Evolutionary conservation across 1,140 invertebrate species (phyloP).

Genomic region (Zaprionus nigranus): DNA sequence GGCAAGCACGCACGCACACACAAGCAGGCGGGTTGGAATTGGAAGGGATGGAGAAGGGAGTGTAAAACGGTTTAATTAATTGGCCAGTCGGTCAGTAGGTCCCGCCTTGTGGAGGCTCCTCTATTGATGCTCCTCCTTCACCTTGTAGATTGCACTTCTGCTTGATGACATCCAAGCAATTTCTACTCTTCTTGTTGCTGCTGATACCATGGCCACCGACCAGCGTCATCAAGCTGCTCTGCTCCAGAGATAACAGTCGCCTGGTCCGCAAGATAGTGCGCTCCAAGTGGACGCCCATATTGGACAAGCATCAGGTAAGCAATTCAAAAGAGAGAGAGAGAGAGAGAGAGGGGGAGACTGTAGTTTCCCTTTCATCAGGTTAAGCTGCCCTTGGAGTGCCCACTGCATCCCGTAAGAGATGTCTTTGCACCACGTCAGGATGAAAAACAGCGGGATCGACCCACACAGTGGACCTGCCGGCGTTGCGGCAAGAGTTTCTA

Average conservation of each 20-base stretch:
- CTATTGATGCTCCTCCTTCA: conserved; percentile 13
- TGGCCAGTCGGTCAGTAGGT: conserved; percentile 65
- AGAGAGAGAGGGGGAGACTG: background rate
- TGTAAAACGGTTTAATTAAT: conserved; percentile 33
- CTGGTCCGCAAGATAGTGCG: conserved; percentile 94
- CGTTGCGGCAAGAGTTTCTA: conserved; percentile 96
- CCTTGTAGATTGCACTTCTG: conserved; percentile 69
- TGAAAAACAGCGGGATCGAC: conserved; percentile 91
- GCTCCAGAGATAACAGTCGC: conserved; percentile 94
- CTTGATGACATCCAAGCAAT: conserved; percentile 62
- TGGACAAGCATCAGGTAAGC: conserved; percentile 92
- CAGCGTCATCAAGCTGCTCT: conserved; percentile 93
- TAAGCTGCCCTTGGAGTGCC: conserved; percentile 93
- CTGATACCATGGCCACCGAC: conserved; percentile 95
- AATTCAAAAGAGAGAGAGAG: fast-evolving
- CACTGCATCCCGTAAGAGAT: conserved; percentile 94
- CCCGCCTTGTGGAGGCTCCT: conserved; percentile 1
- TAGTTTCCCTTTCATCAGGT: conserved; percentile 71
- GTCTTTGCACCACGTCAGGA: conserved; percentile 93
- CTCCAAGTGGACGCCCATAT: conserved; percentile 95
- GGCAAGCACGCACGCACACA: conserved; percentile 2
- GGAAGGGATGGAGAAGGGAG: background rate
- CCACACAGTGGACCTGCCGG: conserved; percentile 95
- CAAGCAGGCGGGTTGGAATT: conserved; percentile 16
- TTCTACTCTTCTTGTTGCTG: conserved; percentile 90